Conservation (phyloP, 2,888 invertebrate species). For the Biston stratarius region DNA sequence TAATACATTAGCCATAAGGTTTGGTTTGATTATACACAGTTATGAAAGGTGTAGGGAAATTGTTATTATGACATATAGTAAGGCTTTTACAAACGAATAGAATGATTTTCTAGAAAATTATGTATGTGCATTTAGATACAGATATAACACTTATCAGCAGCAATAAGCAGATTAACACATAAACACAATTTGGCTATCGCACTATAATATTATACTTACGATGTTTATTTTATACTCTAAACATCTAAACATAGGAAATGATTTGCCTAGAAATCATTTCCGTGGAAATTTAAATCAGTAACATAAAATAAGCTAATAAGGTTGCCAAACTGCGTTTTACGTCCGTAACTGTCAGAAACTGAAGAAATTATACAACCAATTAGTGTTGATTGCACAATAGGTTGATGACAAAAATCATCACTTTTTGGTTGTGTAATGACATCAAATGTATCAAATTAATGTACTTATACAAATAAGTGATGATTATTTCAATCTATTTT, state of each 20-base stretch:
- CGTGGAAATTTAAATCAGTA: not conserved
- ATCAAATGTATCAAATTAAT: not conserved
- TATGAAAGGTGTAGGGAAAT: conserved; percentile 13
- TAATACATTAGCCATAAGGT: conserved; percentile 28
- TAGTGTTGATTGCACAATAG: too few species aligned
- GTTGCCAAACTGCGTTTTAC: not conserved
- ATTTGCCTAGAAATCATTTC: not conserved
- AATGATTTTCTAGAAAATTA: conserved; percentile 2
- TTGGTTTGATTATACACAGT: conserved; percentile 14
- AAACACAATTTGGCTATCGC: not conserved
- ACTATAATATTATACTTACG: not conserved
- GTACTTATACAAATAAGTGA: not conserved
- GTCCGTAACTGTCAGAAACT: not conserved
- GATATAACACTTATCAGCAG: not conserved
- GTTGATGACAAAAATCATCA: too few species aligned
- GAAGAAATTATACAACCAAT: too few species aligned
- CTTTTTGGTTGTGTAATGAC: too few species aligned
- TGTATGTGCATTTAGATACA: not conserved
- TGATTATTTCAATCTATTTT: not conserved
- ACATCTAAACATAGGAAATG: too few species aligned
- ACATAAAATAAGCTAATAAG: conserved; percentile 3
- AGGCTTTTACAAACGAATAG: conserved; percentile 2
- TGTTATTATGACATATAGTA: not conserved
- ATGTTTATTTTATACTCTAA: too few species aligned
- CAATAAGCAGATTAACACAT: not conserved